Evolutionary conservation across 1,140 invertebrate genomes (phyloP), one percentile per base, ranked within the genome.

Genomic region (Bombus picipes): DNA sequence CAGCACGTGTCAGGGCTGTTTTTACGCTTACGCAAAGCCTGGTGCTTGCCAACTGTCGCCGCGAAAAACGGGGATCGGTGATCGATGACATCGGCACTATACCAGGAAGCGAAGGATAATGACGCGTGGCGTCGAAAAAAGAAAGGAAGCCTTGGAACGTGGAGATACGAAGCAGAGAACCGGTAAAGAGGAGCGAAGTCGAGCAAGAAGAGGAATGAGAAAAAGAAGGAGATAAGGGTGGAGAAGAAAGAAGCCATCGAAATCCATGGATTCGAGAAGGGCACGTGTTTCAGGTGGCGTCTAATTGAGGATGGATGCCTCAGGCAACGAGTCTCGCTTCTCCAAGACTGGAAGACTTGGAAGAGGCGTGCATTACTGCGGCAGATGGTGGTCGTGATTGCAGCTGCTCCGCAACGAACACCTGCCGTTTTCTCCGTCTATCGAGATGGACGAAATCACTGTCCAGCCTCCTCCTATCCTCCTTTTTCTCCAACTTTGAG

Each of bases 361-460:
- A 87, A 87, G 87, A 71, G 84, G 84, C 87, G 85, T 91, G 87
- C 88, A 92, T 92, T 91, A 90, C 89, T 72, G 73, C 87, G 88
- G 89, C 88, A 91, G 86, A 92, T 92, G 92, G 89, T 93, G 91
- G 91, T 92, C 86, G 90, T 89, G 89, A 91, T 93, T 92, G 92
- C 92, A 92, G 92, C 92, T 93, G 92, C 90, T 83, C 87, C 73
- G 57, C 82, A 72, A 84, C 68, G 85, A 90, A 90, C 92, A 93
- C 92, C 92, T 93, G 92, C 92, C 90, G 85, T 85, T 86, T 88
- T 75, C 81, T 90, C 85, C 74, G 70, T 73, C 83, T 85, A 87
- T 92, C 88, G 87, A 82, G 83, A 88, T 90, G 84, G 68, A 87
- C 81, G 85, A 87, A 91, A 93, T 91, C 92, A 89, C 88, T 87